Evolutionary conservation across 2,113 vertebrate species (phyloP).

Genomic region (Dromiciops gliroides): DNA sequence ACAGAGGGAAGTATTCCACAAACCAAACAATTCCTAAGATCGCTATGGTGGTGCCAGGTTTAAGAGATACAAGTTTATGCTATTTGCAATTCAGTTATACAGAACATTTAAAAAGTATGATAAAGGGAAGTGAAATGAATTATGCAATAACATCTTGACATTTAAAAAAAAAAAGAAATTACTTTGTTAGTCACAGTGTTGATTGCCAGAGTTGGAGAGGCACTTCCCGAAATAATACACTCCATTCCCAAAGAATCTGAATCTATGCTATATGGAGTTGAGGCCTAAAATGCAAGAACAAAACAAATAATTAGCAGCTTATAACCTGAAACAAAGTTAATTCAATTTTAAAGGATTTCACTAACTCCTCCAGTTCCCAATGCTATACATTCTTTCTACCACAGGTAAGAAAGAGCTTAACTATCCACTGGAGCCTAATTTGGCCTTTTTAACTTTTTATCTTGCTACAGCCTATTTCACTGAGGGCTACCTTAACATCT

Average conservation of each 20-base stretch:
- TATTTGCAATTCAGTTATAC: slow-evolving; percentile 53
- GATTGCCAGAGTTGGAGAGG: slow-evolving; percentile 90
- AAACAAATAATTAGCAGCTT: slow-evolving; percentile 76
- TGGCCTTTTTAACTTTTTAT: slow-evolving; percentile 15
- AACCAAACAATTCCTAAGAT: slow-evolving; percentile 40
- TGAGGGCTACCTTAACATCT: slow-evolving; percentile 16
- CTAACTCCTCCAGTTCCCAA: slow-evolving; percentile 43
- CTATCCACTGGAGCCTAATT: slow-evolving; percentile 28
- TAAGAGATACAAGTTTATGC: slow-evolving; percentile 34
- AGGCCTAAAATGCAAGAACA: slow-evolving; percentile 85
- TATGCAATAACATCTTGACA: slow-evolving; percentile 65
- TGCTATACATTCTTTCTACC: slow-evolving; percentile 30
- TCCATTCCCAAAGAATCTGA: slow-evolving; percentile 93
- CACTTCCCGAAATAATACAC: slow-evolving; percentile 92
- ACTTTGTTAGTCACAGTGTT: slow-evolving; percentile 98
- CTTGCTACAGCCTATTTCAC: slow-evolving; percentile 4
- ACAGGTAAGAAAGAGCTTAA: slow-evolving; percentile 52
- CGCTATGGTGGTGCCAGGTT: slow-evolving; percentile 12
- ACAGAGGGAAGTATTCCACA: slow-evolving; percentile 1
- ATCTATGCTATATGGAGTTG: slow-evolving; percentile 92
- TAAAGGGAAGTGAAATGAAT: slow-evolving; percentile 62
- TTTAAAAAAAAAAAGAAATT: slow-evolving; percentile 73
- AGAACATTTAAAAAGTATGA: slow-evolving; percentile 42
- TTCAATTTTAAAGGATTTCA: slow-evolving; percentile 77
- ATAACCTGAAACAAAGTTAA: slow-evolving; percentile 83